phyloP scores from a whole-genome alignment of 2,797 vertebrate genomes.

The Tokudaia tokunoshimensis region DNA sequence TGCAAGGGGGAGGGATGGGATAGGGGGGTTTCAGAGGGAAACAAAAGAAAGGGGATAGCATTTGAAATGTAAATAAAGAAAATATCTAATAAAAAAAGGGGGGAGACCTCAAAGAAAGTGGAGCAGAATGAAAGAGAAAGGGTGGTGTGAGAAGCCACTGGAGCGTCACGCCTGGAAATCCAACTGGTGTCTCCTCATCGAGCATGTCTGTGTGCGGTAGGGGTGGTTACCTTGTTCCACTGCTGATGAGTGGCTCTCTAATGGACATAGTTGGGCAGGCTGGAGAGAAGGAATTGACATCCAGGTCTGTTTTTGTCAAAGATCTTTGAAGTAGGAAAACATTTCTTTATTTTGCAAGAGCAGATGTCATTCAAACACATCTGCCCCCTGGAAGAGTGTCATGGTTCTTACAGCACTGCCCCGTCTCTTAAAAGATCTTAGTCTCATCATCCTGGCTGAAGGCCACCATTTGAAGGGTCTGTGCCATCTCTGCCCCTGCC shows the following conservation, averaged over 20 bases:
- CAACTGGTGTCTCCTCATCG: neutral
- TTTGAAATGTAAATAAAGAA: too few relatives aligned
- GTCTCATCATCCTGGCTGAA: neutral
- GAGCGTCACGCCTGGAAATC: neutral
- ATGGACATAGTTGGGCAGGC: neutral
- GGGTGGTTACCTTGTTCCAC: neutral
- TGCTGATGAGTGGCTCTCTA: neutral
- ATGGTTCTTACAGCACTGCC: neutral
- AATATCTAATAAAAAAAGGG: too few relatives aligned
- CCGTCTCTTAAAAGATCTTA: neutral
- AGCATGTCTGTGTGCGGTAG: accelerated
- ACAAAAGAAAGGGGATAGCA: too few relatives aligned
- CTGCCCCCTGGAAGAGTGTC: neutral
- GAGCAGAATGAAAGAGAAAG: neutral
- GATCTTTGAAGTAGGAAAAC: neutral
- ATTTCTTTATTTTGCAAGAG: neutral
- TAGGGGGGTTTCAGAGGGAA: too few relatives aligned
- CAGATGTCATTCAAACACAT: neutral
- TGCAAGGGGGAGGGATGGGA: too few relatives aligned
- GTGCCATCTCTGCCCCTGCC: accelerated
- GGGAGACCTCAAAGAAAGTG: neutral
- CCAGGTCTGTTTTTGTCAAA: neutral
- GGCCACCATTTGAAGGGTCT: neutral
- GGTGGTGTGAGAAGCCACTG: neutral
- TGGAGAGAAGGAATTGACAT: neutral